These are phyloP conservation scores for Dinothrombium tinctorium DNA, from an alignment of 1,140 invertebrate genomes.

Conservation along the genomic window DNA sequence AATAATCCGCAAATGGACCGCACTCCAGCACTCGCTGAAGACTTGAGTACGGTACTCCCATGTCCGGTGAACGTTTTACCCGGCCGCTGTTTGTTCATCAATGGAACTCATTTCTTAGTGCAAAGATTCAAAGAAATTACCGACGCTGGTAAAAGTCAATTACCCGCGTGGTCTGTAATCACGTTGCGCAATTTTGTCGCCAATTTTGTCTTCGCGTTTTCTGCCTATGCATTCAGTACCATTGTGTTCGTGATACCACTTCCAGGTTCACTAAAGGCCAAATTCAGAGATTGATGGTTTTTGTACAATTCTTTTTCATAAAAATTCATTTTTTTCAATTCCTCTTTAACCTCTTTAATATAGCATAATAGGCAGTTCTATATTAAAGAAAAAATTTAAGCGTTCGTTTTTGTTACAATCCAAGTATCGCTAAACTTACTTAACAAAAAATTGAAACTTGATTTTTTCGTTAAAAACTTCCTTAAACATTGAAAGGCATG, in stretches of 20 bases:
- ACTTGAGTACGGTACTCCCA: slow-evolving; percentile 18
- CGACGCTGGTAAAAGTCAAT: slow-evolving; percentile 7
- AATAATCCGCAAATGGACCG: slow-evolving; percentile 16
- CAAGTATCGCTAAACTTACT: no score
- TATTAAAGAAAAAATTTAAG: no score
- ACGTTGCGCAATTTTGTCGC: slow-evolving; percentile 49
- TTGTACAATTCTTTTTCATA: no score
- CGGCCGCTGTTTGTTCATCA: slow-evolving; percentile 32
- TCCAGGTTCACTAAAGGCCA: slow-evolving; percentile 58
- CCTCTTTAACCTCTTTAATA: no score
- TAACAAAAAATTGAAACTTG: no score
- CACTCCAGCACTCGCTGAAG: slow-evolving; percentile 16
- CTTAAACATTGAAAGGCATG: no score
- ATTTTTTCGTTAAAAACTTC: no score
- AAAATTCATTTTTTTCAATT: no score
- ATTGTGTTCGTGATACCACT: slow-evolving; percentile 59
- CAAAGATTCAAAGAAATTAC: slow-evolving; percentile 5
- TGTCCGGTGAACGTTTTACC: slow-evolving; percentile 22
- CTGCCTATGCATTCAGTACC: slow-evolving; percentile 53
- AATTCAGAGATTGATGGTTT: slow-evolving; percentile 47
- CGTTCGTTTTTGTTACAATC: no score
- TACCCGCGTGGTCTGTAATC: slow-evolving; percentile 27
- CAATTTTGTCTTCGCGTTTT: slow-evolving; percentile 54
- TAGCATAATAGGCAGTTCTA: no score
- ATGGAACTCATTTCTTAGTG: slow-evolving; percentile 23